A percentile compares a stretch with the other conserved stretches of the same genome.
phyloP scores from a whole-genome alignment of 1,140 invertebrate genomes.

The Drosophila serrata region DNA sequence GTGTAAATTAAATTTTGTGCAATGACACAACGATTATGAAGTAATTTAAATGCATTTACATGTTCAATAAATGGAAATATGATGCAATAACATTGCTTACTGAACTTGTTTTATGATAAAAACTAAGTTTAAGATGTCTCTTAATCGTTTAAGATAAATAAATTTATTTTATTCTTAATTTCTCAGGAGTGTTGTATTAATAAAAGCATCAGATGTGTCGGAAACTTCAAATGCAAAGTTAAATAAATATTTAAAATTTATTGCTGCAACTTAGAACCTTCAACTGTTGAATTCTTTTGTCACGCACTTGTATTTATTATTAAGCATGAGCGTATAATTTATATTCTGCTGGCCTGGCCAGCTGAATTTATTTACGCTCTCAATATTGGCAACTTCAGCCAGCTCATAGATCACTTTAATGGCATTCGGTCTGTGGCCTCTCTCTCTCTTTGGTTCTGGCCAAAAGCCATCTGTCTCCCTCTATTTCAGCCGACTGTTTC shows the following conservation, averaged over 20 bases:
- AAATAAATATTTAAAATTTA: background rate
- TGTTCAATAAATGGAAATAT: background rate
- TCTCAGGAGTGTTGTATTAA: background rate
- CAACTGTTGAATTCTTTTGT: conserved; percentile 12
- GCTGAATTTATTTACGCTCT: conserved; percentile 40
- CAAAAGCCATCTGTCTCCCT: background rate
- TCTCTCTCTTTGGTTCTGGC: conserved; percentile 6
- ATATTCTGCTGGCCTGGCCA: conserved; percentile 18
- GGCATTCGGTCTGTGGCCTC: conserved; percentile 24
- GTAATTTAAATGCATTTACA: background rate
- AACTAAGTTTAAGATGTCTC: background rate
- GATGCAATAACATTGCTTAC: too few species aligned
- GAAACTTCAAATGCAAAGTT: background rate
- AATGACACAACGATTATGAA: background rate
- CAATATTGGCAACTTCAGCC: conserved; percentile 47
- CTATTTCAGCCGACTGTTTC: conserved; percentile 21
- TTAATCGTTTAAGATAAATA: too few species aligned
- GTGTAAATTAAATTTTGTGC: conserved; percentile 9
- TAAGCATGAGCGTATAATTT: conserved; percentile 26
- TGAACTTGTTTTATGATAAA: background rate
- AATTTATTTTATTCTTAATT: background rate
- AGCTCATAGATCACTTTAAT: conserved; percentile 52
- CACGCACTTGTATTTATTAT: conserved; percentile 15
- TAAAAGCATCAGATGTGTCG: background rate
- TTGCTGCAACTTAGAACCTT: background rate